Evolutionary conservation across 2,888 invertebrate species (phyloP), one percentile per base, ranked within the genome.

Genomic region (Merodon equestris): DNA sequence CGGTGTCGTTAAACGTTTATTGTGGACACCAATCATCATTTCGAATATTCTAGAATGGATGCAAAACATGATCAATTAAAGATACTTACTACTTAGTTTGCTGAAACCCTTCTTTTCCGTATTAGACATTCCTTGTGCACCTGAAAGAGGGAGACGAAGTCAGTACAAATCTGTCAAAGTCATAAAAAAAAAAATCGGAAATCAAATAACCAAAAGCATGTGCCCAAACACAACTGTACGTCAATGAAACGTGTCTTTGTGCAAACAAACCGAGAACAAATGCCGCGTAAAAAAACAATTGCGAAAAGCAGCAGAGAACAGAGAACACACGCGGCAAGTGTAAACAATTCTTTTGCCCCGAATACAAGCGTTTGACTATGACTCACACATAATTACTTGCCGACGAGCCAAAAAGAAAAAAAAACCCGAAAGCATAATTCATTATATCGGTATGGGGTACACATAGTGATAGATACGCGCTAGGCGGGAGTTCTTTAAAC

Each of bases 51-150:
- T 19, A 38, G 9, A 34, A 44, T 13, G 1, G 44, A 15, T 51
- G n/a, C 15, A 47, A 27, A 4, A 27, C 27, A 27, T 27, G 27
- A 27, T 27, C 27, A 7, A 19, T 38, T 34, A 19, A 12, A 40
- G 12, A 19, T 83, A 87, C 86, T 86, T 83, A 88, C 87, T 84
- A 84, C 84, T 85, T 70, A 86, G 82, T 85, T 83, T 85, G 67
- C 83, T 85, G 34, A 86, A 77, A 13, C 86, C 86, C 51, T 84
- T 84, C 77, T 85, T 87, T 83, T 87, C 87, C 38, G 87, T 86
- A 63, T 86, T 87, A 76, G 87, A 87, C 88, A 87, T 87, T 82
- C 75, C 82, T 82, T 58, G 34, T 45, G 45, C 83, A 81, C 63
- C 83, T 83, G 71, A 60, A 84, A 83, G 18, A 42, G 19, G 5